These are phyloP conservation scores for Agrilus cyanescens DNA, from an alignment of 2,888 invertebrate species.

Conservation along the genomic window DNA sequence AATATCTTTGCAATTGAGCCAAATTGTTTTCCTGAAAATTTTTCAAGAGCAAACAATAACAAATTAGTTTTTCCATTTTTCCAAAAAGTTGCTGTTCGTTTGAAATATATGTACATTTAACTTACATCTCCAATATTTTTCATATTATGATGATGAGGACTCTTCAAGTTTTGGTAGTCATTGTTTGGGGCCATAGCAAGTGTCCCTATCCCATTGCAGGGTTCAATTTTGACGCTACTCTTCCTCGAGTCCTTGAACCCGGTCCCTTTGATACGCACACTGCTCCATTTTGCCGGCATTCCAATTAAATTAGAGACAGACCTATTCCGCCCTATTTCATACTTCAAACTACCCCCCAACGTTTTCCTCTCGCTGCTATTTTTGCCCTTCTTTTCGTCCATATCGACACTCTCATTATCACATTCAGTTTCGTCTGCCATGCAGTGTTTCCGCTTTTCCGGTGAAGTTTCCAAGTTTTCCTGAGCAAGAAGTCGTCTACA, in stretches of 20 bases:
- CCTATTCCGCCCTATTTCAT: constrained; percentile 30
- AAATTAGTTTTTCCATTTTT: too few species aligned
- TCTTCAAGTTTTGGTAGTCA: constrained; percentile 27
- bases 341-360: constrained; percentile 32
- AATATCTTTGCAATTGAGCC: too few species aligned
- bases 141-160: constrained; percentile 25
- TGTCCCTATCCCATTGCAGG: constrained; percentile 44
- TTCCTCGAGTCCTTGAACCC: constrained; percentile 51
- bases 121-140: constrained; percentile 35
- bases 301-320: constrained; percentile 28
- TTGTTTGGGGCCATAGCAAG: constrained; percentile 18
- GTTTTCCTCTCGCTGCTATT: constrained; percentile 12
- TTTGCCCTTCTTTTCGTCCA: constrained; percentile 15
- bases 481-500: constrained; percentile 5
- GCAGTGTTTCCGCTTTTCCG: constrained; percentile 3
- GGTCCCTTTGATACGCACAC: constrained; percentile 51
- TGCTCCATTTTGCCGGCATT: constrained; percentile 48
- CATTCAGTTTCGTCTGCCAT: constrained; percentile 4
- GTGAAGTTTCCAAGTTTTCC: constrained; percentile 9
- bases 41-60: too few species aligned
- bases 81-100: too few species aligned
- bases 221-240: constrained; percentile 51
- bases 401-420: constrained; percentile 14
- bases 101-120: constrained; percentile 12
- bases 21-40: too few species aligned